A percentile compares a stretch with the other conserved stretches of the same genome.
These are phyloP conservation scores for Pomacea maculata DNA, from an alignment of 1,140 invertebrate genomes.

Conservation along the genomic window DNA sequence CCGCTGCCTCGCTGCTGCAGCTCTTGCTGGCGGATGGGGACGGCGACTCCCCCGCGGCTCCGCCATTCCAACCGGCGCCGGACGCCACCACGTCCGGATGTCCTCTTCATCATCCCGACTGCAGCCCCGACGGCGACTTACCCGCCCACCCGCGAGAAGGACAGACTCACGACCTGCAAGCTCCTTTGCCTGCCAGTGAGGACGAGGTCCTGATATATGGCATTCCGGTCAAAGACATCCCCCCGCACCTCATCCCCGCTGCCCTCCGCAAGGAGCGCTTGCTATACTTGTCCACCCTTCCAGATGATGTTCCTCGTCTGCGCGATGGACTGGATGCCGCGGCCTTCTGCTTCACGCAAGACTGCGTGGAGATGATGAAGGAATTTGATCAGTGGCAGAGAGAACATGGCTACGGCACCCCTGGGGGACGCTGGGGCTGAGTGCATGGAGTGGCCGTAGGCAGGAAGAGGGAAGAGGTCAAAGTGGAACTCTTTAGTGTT, in stretches of 20 bases:
- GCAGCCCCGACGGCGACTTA: neutral
- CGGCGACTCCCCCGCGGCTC: neutral
- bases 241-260: neutral
- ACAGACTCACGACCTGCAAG: no score
- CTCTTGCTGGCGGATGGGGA: no score
- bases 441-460: no score
- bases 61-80: neutral
- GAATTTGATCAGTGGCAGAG: constrained; percentile 14
- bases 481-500: no score
- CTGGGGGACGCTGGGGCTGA: constrained; percentile 15
- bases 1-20: no score
- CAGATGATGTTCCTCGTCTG: neutral
- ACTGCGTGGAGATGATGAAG: constrained; percentile 15
- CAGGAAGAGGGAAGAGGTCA: no score
- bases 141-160: neutral
- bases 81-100: neutral
- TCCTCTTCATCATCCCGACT: neutral
- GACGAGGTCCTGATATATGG: neutral
- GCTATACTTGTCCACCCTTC: no score
- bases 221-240: neutral
- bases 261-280: neutral
- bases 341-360: constrained; percentile 8
- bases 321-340: neutral
- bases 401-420: constrained; percentile 5
- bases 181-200: no score